Conservation (phyloP, 2,113 vertebrate species). For the Fulica atra region DNA sequence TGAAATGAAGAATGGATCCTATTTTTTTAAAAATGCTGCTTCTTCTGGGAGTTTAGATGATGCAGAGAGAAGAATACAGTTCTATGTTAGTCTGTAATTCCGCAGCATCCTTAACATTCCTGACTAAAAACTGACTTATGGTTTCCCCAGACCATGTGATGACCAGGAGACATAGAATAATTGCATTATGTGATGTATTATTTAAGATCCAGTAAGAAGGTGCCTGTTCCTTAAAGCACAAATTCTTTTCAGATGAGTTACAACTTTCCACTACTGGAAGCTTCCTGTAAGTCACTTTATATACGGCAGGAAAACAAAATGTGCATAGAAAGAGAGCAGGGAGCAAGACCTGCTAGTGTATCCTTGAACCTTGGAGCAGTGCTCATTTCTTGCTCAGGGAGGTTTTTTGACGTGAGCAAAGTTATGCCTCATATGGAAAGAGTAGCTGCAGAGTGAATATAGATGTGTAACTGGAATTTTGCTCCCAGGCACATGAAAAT, state of each 20-base stretch:
- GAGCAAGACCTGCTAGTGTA: conserved; percentile 13
- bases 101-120: not conserved
- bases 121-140: not conserved
- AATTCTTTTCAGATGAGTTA: conserved; percentile 37
- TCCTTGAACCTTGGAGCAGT: not conserved
- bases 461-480: not conserved
- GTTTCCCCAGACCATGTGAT: conserved; percentile 29
- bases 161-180: conserved; percentile 62
- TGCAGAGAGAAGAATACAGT: not conserved
- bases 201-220: conserved; percentile 47
- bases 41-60: not conserved
- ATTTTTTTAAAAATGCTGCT: not conserved
- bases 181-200: conserved; percentile 54
- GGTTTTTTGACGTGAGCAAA: not conserved
- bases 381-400: conserved; percentile 25
- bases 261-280: conserved; percentile 1
- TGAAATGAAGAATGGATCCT: not conserved
- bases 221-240: conserved; percentile 32
- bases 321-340: not conserved
- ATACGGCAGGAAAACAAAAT: not conserved
- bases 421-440: not conserved
- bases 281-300: conserved; percentile 16
- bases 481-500: conserved; percentile 28
- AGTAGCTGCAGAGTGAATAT: not conserved
- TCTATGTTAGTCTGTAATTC: not conserved